These are phyloP conservation scores for Drosophila azteca DNA, from an alignment of 1,140 invertebrate species.

Conservation along the genomic window DNA sequence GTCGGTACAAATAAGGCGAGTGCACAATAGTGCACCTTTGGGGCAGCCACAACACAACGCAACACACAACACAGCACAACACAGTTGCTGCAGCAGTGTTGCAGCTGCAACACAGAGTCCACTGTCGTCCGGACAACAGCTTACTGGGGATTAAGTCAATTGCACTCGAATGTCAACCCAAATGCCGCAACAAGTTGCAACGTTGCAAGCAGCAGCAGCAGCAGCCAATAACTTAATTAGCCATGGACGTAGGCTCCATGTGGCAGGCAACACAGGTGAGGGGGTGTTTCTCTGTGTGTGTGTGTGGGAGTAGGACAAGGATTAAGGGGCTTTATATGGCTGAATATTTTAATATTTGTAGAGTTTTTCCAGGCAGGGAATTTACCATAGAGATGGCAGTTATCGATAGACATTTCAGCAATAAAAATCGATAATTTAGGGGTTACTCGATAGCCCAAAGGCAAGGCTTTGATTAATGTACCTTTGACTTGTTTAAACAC, in stretches of 20 bases:
- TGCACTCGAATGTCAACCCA: conserved; percentile 78
- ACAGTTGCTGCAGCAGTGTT: conserved; percentile 1
- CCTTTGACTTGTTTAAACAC: too few relatives aligned
- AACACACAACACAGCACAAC: too few relatives aligned
- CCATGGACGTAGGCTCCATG: conserved; percentile 47
- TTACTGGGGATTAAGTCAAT: conserved; percentile 77
- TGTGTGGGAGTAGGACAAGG: conserved; percentile 42
- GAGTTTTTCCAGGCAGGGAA: too few relatives aligned
- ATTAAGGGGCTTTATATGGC: conserved; percentile 25
- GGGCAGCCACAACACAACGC: conserved; percentile 7
- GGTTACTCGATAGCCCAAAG: too few relatives aligned
- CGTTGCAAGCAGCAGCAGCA: conserved; percentile 53
- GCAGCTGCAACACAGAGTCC: conserved; percentile 24
- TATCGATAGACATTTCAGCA: too few relatives aligned
- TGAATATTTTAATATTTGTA: too few relatives aligned
- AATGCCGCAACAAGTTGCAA: conserved; percentile 78
- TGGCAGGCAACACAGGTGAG: conserved; percentile 9
- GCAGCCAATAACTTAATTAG: conserved; percentile 81
- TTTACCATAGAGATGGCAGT: too few relatives aligned
- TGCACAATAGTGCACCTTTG: conserved; percentile 66
- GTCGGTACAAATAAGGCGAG: conserved; percentile 77
- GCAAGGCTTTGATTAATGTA: too few relatives aligned
- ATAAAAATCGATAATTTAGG: too few relatives aligned
- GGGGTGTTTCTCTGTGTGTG: conserved; percentile 4
- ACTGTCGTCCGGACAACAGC: conserved; percentile 46